phyloP scores from a whole-genome alignment of 2,888 invertebrate genomes.

The Pristionchus arcanus region DNA sequence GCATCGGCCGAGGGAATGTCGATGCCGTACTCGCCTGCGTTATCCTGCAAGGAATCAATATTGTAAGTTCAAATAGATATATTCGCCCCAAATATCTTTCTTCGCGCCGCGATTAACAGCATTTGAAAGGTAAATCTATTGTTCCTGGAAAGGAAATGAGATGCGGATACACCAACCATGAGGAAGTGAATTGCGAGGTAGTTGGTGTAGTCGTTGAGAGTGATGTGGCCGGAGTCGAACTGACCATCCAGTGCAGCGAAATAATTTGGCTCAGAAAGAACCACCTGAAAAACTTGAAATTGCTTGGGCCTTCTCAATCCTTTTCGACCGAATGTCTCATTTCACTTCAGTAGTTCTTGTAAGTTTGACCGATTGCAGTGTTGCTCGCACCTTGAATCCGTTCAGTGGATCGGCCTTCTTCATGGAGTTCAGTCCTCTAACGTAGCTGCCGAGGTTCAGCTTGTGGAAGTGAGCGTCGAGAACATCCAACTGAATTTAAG shows the following conservation, averaged over 20 bases:
- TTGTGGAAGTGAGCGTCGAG: slow-evolving; percentile 56
- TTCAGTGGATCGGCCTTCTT: not conserved
- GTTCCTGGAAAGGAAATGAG: no score
- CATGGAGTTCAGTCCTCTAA: not conserved
- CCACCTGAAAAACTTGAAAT: no score
- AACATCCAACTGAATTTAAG: not conserved
- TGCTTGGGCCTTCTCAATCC: no score
- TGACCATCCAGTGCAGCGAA: slow-evolving; percentile 58
- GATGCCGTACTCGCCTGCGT: slow-evolving; percentile 27
- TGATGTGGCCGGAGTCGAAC: slow-evolving; percentile 36
- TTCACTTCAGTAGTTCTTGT: no score
- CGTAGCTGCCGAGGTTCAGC: slow-evolving; percentile 57
- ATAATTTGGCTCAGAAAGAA: slow-evolving; percentile 60
- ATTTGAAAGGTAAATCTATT: no score
- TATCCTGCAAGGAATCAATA: slow-evolving; percentile 9
- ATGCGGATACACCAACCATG: not conserved
- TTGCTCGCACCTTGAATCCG: not conserved
- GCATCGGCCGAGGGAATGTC: not conserved
- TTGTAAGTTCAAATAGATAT: not conserved
- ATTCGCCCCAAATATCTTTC: no score
- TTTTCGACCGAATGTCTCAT: no score
- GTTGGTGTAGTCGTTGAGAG: slow-evolving; percentile 48
- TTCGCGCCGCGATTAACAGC: no score
- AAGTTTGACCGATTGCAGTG: no score
- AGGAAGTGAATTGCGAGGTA: slow-evolving; percentile 53